A percentile compares a stretch with the other conserved stretches of the same genome.
phyloP scores from a whole-genome alignment of 2,888 invertebrate genomes.

The Pollenia amentaria region DNA sequence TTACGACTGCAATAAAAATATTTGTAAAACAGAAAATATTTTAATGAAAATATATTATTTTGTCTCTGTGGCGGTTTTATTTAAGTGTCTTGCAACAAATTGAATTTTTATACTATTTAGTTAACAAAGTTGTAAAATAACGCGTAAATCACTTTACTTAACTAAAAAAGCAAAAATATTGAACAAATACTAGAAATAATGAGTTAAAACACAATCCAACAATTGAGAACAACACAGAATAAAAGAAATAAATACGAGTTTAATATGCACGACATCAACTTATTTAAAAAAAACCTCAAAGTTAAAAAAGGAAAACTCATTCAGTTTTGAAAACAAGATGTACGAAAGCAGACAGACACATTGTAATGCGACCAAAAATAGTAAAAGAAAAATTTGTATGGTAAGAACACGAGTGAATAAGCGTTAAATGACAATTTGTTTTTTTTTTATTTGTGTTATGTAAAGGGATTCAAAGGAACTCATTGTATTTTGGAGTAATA shows the following conservation, averaged over 20 bases:
- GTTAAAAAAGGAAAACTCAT: slow-evolving; percentile 27
- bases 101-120: slow-evolving; percentile 7
- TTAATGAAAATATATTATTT: slow-evolving; percentile 19
- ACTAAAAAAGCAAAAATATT: neutral
- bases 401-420: slow-evolving; percentile 13
- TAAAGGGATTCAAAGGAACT: slow-evolving; percentile 5
- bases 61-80: slow-evolving; percentile 22
- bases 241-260: slow-evolving; percentile 16
- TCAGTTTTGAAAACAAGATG: slow-evolving; percentile 24
- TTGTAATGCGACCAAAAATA: slow-evolving; percentile 55
- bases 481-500: neutral
- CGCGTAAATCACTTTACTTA: slow-evolving; percentile 24
- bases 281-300: slow-evolving; percentile 55
- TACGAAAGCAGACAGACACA: slow-evolving; percentile 29
- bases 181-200: slow-evolving; percentile 1
- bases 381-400: neutral
- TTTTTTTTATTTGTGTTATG: neutral
- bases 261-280: slow-evolving; percentile 65
- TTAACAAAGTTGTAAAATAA: slow-evolving; percentile 50
- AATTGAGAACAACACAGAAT: slow-evolving; percentile 22
- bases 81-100: neutral
- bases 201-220: slow-evolving; percentile 4
- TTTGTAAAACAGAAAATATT: slow-evolving; percentile 14
- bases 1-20: slow-evolving; percentile 40
- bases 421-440: slow-evolving; percentile 33